These are phyloP conservation scores for Hippoglossus stenolepis DNA, from an alignment of 2,113 vertebrate genomes.

Conservation along the genomic window DNA sequence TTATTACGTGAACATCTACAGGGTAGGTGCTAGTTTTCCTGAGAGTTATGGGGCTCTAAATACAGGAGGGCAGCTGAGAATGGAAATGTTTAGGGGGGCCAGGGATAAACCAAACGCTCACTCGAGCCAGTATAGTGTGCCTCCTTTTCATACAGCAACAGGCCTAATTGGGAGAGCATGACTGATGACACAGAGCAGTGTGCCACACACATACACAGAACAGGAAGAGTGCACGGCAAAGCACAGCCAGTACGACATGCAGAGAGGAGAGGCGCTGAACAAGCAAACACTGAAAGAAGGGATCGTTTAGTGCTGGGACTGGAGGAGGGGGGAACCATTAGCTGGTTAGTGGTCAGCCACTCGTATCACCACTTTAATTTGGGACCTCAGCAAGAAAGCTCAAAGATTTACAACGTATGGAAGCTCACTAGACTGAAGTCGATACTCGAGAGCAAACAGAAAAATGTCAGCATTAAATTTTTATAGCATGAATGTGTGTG, in stretches of 20 bases:
- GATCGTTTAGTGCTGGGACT: slow-evolving; percentile 43
- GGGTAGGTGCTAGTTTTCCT: slow-evolving; percentile 56
- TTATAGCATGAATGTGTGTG: slow-evolving; percentile 17
- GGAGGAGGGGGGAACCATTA: slow-evolving; percentile 31
- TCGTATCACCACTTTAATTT: slow-evolving; percentile 50
- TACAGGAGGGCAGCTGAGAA: slow-evolving; percentile 51
- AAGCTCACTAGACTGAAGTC: slow-evolving; percentile 11
- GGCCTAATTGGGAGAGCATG: slow-evolving; percentile 76
- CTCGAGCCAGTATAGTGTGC: slow-evolving; percentile 41
- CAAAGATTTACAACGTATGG: not conserved
- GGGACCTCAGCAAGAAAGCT: slow-evolving; percentile 31
- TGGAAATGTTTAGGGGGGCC: slow-evolving; percentile 47
- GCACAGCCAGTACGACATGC: slow-evolving; percentile 67
- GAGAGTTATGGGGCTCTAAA: slow-evolving; percentile 57
- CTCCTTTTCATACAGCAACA: slow-evolving; percentile 56
- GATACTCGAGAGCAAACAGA: slow-evolving; percentile 12
- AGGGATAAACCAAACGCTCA: slow-evolving; percentile 50
- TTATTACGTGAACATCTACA: slow-evolving; percentile 64
- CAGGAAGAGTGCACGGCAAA: slow-evolving; percentile 52
- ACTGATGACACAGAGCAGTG: slow-evolving; percentile 69
- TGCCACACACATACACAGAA: slow-evolving; percentile 66
- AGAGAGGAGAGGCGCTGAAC: slow-evolving; percentile 56
- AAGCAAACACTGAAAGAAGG: slow-evolving; percentile 64
- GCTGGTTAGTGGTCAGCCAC: slow-evolving; percentile 65
- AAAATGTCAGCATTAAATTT: not conserved